Percentiles rank a stretch among this genome's conserved stretches.
Evolutionary conservation across 1,140 invertebrate species (phyloP).

Genomic region (Conus ventricosus): DNA sequence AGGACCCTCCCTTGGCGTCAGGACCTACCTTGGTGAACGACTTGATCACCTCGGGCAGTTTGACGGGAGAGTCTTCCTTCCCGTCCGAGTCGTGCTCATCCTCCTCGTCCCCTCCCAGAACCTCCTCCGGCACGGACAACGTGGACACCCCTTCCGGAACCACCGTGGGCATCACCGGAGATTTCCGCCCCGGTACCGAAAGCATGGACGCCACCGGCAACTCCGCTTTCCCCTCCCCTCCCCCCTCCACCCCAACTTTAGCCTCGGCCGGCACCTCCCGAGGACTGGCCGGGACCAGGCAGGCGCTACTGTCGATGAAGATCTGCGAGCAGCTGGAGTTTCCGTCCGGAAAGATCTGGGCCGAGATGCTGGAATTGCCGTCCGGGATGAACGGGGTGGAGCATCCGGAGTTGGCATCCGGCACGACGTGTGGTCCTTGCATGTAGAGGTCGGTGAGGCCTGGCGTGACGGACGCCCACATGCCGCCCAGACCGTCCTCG

Average conservation of each 20-base stretch:
- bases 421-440: neutral
- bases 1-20: neutral
- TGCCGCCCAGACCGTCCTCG: constrained; percentile 30
- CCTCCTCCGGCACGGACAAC: neutral
- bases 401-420: neutral
- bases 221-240: constrained; percentile 31
- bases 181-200: neutral
- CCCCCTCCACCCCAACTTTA: neutral
- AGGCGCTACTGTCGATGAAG: constrained; percentile 8
- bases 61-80: neutral
- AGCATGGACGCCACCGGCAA: constrained; percentile 42
- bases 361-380: constrained; percentile 14
- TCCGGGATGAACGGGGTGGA: neutral
- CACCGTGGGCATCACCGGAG: neutral
- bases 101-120: neutral
- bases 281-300: neutral
- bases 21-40: no score
- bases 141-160: neutral
- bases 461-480: constrained; percentile 48
- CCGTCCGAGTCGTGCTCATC: neutral
- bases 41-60: neutral
- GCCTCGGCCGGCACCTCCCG: neutral
- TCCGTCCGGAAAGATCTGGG: constrained; percentile 5
- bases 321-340: constrained; percentile 27
- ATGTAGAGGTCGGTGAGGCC: constrained; percentile 24